Conservation (phyloP, 2,113 vertebrate genomes). For the Pseudorectes ferrugineus region DNA sequence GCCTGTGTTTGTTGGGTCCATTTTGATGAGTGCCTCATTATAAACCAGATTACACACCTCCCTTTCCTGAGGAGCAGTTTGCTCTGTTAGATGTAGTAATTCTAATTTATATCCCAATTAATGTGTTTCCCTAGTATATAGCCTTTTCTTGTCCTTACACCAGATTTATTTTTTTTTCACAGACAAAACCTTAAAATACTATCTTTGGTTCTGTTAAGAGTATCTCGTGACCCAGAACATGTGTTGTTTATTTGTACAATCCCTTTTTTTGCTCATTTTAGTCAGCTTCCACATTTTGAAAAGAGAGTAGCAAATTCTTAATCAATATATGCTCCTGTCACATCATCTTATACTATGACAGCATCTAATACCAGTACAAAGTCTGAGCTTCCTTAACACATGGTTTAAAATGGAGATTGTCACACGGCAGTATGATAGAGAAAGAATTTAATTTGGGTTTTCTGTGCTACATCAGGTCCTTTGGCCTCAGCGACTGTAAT, state of each 20-base stretch:
- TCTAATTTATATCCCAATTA: constrained; percentile 14
- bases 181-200: not conserved
- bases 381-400: not conserved
- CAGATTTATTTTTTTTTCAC: not conserved
- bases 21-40: not conserved
- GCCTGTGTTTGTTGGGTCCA: not conserved
- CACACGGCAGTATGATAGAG: rapidly evolving
- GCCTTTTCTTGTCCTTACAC: not conserved
- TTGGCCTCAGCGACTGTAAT: not conserved
- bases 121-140: not conserved
- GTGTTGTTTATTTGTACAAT: not conserved
- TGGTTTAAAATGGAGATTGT: not conserved
- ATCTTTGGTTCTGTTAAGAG: not conserved
- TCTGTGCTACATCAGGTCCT: not conserved
- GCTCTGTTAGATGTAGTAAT: not conserved
- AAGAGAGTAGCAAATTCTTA: not conserved
- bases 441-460: not conserved
- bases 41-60: not conserved
- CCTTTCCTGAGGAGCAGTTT: not conserved
- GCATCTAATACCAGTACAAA: not conserved
- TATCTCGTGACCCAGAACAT: not conserved
- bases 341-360: not conserved
- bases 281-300: not conserved
- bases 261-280: not conserved
- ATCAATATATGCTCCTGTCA: not conserved